Percentiles rank a stretch among this genome's conserved stretches.
Conservation (phyloP, 2,113 vertebrate genomes). For the human region GRCh38 chr1:176510501-176511000, state of each 20-base stretch:
- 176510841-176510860: background rate
- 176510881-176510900: background rate
- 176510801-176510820: background rate
- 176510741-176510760: background rate
- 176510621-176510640: slow-evolving; percentile 11
- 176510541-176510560: background rate
- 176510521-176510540: background rate
- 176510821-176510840: background rate
- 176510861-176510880: background rate
- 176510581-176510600: background rate
- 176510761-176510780: background rate
- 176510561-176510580: background rate
- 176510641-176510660: background rate
- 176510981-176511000: background rate
- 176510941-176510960: background rate
- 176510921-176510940: background rate
- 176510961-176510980: background rate
- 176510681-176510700: background rate
- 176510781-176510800: background rate
- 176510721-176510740: background rate
- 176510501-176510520: background rate
- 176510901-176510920: background rate
- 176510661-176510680: background rate
- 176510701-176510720: background rate
- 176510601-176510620: background rate